Base-by-base conservation (phyloP, 2,113 vertebrate species). In the Oxyruncus cristatus region DNA sequence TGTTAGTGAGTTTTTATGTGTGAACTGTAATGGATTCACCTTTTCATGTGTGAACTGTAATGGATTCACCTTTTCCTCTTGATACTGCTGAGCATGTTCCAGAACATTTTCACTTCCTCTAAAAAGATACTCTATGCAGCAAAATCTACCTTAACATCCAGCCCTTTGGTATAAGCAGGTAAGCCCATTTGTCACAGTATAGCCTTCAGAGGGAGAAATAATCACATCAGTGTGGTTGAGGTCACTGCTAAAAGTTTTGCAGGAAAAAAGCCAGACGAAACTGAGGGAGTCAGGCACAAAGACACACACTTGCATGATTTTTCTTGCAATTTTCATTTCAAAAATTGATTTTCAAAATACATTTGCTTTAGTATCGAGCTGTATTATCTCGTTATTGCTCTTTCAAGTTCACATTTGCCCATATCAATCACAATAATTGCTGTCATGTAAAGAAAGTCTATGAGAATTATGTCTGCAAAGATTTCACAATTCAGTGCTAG, bases 351-450 rank as follows among this genome's bases (percentile, higher is more conserved):
- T 85, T 66, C 65, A 70, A 41, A 92, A 92, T 37, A 67, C 47
- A 59, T 83, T 93, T 93, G 35, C 59, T 42, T 83, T 66, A 22
- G 50, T 23, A 83, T 63, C n/a, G 67, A 92, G 55, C 88, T 73
- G 19, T 74, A 58, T 83, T 46, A 35, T 73, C 78, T 62, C 11
- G 1, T 94, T 90, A 93, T 83, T 86, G 72, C 76, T 84, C 79
- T 94, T 95, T 88, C 82, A 94, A 81, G 77, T 73, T 86, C 80
- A 65, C 85, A 39, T 95, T 76, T 93, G 74, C 77, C 88, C 82
- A 6, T 95, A 90, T 89, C 28, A 87, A 94, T 94, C 67, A 89
- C 20, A 42, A 3, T 91, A 91, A 96, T 58, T 83, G 91, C 75
- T 61, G 84, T 55, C 33, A 72, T 53, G 21, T 62, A 77, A 92